Evolutionary conservation across 2,888 invertebrate genomes (phyloP).

Genomic region (Drosophila macrothrix): DNA sequence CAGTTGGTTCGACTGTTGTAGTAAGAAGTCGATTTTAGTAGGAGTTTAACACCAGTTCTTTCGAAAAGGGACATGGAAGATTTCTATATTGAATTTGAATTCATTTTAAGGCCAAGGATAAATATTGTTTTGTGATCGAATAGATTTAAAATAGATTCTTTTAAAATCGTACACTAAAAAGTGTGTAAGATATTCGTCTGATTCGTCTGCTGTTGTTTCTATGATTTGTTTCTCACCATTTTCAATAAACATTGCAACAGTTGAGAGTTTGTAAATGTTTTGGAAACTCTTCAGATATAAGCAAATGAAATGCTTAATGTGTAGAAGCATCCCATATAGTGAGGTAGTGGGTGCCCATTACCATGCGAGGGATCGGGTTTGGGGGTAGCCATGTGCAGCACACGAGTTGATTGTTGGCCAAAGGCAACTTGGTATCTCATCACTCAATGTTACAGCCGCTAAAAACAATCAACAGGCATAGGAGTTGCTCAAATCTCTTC

Average conservation of each 20-base stretch:
- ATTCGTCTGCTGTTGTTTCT: background rate
- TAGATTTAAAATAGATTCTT: background rate
- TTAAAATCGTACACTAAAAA: background rate
- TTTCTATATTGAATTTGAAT: background rate
- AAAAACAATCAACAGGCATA: slow-evolving; percentile 70
- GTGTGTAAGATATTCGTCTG: slow-evolving; percentile 7
- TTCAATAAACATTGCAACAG: slow-evolving; percentile 59
- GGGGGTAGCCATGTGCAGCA: slow-evolving; percentile 49
- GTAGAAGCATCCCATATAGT: slow-evolving; percentile 7
- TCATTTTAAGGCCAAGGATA: background rate
- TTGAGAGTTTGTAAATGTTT: slow-evolving; percentile 63
- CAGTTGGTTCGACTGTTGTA: background rate
- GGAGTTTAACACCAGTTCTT: background rate
- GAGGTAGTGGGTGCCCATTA: slow-evolving; percentile 24
- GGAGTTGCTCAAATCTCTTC: slow-evolving; percentile 11
- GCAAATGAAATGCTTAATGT: slow-evolving; percentile 50
- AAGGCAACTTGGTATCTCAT: slow-evolving; percentile 55
- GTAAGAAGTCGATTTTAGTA: background rate
- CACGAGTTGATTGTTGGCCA: slow-evolving; percentile 9
- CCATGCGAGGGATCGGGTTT: background rate
- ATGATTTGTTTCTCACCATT: slow-evolving; percentile 9
- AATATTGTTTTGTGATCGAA: background rate
- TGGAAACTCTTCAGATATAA: slow-evolving; percentile 52
- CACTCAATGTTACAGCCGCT: slow-evolving; percentile 73
- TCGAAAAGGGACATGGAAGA: fast-evolving